These are phyloP conservation scores for Suncus etruscus DNA, from an alignment of 2,113 vertebrate species.

Conservation along the genomic window DNA sequence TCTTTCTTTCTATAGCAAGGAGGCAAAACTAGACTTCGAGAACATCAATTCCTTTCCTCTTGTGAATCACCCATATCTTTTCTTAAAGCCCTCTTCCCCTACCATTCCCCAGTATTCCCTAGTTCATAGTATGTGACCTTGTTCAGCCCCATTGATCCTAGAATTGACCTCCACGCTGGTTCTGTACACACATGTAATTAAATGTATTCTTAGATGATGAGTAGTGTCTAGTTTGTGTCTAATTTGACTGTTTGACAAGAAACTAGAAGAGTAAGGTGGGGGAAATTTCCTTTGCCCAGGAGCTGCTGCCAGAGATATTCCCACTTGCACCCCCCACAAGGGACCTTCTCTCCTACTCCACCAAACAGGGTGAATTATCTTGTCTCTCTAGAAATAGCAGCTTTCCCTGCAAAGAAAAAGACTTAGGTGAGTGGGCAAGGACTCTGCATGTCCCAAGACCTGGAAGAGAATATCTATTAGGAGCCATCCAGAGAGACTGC, in stretches of 20 bases:
- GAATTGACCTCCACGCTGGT: background rate
- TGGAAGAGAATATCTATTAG: background rate
- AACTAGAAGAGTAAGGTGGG: background rate
- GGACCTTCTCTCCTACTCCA: background rate
- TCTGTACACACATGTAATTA: background rate
- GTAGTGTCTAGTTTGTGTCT: background rate
- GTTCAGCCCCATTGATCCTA: background rate
- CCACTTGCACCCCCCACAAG: background rate
- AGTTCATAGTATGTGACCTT: background rate
- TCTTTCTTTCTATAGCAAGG: background rate
- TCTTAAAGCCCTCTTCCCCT: background rate
- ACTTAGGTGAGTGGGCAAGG: background rate
- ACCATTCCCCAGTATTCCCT: too few species aligned
- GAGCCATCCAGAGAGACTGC: constrained; percentile 8
- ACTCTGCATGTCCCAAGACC: background rate
- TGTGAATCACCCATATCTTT: background rate
- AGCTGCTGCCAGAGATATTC: background rate
- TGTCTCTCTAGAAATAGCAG: constrained; percentile 32
- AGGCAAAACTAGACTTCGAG: too few species aligned
- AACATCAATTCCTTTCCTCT: background rate
- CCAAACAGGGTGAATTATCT: background rate
- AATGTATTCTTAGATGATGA: background rate
- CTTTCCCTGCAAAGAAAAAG: background rate
- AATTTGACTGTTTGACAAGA: background rate
- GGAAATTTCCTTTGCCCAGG: background rate